Base-by-base conservation (phyloP, 2,797 vertebrate species). In the Setipinna tenuifilis region DNA sequence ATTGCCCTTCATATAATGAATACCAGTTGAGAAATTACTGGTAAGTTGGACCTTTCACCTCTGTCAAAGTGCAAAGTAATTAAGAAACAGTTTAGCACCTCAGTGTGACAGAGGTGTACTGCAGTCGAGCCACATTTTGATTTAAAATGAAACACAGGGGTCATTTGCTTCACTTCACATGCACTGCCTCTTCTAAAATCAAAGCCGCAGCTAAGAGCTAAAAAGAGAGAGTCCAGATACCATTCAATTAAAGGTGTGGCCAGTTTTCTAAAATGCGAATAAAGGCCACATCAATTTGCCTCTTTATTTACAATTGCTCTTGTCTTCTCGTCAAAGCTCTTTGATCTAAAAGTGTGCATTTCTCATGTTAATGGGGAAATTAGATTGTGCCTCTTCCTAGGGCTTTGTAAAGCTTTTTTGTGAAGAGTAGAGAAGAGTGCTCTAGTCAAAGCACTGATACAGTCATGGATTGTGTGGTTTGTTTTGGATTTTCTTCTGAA, bases 1-100 rank as follows among this genome's bases (percentile, higher is more conserved):
- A 78, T 78, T 78, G 31, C 19, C 35, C 17, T 78, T 78, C 31
- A 78, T 31, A 41, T 78, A 78, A 78, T 78, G 28, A 75, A 41
- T 31, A 75, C 31, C 31, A 78, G 6, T 44, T 78, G 16, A 78
- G 31, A 19, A 44, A 78, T 78, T 19, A 41, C 17, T 44, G 35
- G 35, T 35, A 44, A 41, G 41, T 78, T 2, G 19, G 44, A 31
- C 31, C 35, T 41, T 78, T 44, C 35, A 78, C 31, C 0, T 78
- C 35, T 78, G 71, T 78, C 28, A 41, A 75, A 75, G 28, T 25
- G n/a, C 71, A 41, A 5, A 6, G 71, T 44, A 78, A 44, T 78
- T 78, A 44, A 44, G 17, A 41, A 17, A 44, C 68, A 75, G 28
- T 75, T 19, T 35, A 75, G 14, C 31, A 16, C 5, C 14, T 75